A percentile compares a stretch with the other conserved stretches of the same genome.
Evolutionary conservation across 92 coral and sea anemone species (phyloP).

Genomic region (Montipora capitata): DNA sequence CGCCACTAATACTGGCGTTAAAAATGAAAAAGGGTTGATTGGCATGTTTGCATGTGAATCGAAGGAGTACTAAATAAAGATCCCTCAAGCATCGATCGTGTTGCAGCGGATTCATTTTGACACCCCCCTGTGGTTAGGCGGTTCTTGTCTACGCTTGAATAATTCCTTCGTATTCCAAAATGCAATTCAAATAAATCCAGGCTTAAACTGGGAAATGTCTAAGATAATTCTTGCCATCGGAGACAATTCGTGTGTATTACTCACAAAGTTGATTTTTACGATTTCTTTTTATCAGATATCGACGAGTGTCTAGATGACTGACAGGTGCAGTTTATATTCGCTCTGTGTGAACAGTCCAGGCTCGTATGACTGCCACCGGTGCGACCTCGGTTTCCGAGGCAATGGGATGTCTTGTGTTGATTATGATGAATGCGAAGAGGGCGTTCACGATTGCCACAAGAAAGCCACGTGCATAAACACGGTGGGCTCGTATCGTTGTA

Average conservation of each 20-base stretch:
- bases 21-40: not conserved
- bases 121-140: no score
- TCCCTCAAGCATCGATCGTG: no score
- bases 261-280: not conserved
- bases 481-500: no score
- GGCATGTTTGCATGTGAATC: not conserved
- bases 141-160: no score
- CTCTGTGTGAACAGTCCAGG: constrained; percentile 38
- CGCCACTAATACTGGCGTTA: not conserved
- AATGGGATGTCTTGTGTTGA: constrained; percentile 9
- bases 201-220: not conserved
- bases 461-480: no score
- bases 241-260: not conserved
- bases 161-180: no score
- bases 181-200: not conserved
- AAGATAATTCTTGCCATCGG: no score
- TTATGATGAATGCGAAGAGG: constrained; percentile 15
- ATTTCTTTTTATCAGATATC: not conserved
- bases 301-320: constrained; percentile 16
- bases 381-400: constrained; percentile 6
- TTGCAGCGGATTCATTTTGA: no score
- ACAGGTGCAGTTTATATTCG: constrained; percentile 5
- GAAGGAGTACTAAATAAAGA: not conserved
- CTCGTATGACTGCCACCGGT: constrained; percentile 14
- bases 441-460: not conserved